Base-by-base conservation (phyloP, 2,888 invertebrate genomes). In the Acrobasis suavella region DNA sequence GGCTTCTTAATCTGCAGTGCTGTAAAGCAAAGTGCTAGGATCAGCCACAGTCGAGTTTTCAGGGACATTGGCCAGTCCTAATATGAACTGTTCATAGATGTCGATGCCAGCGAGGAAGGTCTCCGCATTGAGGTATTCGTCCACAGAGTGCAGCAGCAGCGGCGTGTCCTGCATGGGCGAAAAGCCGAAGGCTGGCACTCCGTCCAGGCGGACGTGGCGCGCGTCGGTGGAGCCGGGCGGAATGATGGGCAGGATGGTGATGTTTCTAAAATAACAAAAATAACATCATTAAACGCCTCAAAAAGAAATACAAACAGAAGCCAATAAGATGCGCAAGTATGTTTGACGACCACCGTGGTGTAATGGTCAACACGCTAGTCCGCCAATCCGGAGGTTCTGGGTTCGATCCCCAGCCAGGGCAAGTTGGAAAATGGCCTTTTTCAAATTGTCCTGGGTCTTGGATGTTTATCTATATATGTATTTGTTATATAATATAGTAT, bases 211-310 rank as follows among this genome's bases (percentile, higher is more conserved):
- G 15, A 98, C 85, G 78, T 94, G 96, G 55, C 97, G 93, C 67
- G 96, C 96, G 77, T 98, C 71, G 94, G 81, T 98, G 56, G 96
- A 96, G 6, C 97, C 98, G 0, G 97, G 95, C 68, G 97, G 97
- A 22, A 96, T 94, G 71, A 95, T 91, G 6, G 93, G 88, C 64
- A 93, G 91, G 59, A 95, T 79, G 68, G 90, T 86, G 7, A 96
- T 78, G 1, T 89, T 92, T 74, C 96, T 96, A 81, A 32, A 85
- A 88, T 67, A 17, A 50, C 8, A 15, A 3, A 2, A 22, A 3
- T 22, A 22, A 22, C 5, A n/a, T 22, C 22, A 5, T 22, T 22
- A n/a, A n/a, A n/a, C n/a, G n/a, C n/a, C n/a, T n/a, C n/a, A n/a
- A n/a, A n/a, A n/a, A n/a, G n/a, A n/a, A n/a, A n/a, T n/a, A n/a